phyloP scores from a whole-genome alignment of 2,113 vertebrate species.

The Hemichromis elongatus region DNA sequence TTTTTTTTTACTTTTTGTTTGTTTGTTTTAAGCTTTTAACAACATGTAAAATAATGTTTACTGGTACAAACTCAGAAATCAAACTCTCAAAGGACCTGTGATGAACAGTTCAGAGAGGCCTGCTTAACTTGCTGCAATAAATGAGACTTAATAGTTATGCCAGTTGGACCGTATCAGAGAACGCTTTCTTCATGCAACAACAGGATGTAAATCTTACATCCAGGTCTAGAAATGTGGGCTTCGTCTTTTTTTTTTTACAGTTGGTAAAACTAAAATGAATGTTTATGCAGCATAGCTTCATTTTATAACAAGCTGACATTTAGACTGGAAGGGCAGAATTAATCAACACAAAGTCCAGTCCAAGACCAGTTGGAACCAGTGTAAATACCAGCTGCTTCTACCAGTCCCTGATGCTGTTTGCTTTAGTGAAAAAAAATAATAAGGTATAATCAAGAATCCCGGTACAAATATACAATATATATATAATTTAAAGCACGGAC shows the following conservation, averaged over 20 bases:
- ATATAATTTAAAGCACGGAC: too few species aligned
- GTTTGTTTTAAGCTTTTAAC: background rate
- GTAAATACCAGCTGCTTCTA: background rate
- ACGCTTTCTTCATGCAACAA: background rate
- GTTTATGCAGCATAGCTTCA: background rate
- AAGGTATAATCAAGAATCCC: background rate
- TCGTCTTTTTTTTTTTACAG: background rate
- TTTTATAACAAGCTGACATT: background rate
- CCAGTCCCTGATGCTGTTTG: background rate
- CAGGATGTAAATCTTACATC: background rate
- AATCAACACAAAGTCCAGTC: background rate
- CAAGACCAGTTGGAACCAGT: background rate
- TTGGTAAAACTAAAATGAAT: background rate
- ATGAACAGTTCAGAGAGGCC: background rate
- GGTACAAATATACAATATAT: background rate
- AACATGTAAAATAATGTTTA: background rate
- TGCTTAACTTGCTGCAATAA: background rate
- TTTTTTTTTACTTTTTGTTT: background rate
- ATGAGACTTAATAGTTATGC: background rate
- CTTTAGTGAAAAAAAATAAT: background rate
- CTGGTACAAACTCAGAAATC: background rate
- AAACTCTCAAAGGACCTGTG: background rate
- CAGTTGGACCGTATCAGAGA: background rate
- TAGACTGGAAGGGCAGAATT: background rate
- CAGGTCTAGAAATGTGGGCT: background rate